Conservation (phyloP, 2,888 invertebrate species). For the Dexiosoma caninum region DNA sequence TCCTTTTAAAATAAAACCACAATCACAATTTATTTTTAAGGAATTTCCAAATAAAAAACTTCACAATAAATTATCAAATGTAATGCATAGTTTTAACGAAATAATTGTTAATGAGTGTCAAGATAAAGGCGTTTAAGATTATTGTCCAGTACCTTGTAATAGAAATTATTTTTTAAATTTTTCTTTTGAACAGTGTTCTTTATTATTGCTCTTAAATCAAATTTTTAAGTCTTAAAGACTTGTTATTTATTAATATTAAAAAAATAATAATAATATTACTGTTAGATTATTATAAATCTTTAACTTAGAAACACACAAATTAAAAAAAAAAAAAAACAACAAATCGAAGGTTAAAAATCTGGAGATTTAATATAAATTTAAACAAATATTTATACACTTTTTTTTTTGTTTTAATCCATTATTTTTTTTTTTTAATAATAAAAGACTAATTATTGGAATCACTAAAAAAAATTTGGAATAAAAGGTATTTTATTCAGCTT, state of each 20-base stretch:
- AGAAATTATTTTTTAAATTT: neutral
- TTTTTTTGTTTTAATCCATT: constrained; percentile 51
- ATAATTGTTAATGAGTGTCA: constrained; percentile 39
- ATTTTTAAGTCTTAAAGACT: constrained; percentile 50
- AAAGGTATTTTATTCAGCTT: neutral
- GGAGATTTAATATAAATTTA: constrained; percentile 52
- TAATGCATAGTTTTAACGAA: constrained; percentile 25
- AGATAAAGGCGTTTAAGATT: constrained; percentile 20
- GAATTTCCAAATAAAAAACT: neutral
- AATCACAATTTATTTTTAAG: neutral
- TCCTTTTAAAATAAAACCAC: neutral
- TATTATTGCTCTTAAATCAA: constrained; percentile 24
- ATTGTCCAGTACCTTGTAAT: constrained; percentile 32
- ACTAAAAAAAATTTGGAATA: constrained; percentile 7
- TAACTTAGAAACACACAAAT: constrained; percentile 15
- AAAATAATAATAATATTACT: constrained; percentile 33
- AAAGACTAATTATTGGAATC: constrained; percentile 34
- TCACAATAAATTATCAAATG: constrained; percentile 11
- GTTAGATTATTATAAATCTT: constrained; percentile 59
- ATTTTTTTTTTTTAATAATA: constrained; percentile 47
- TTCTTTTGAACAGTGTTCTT: neutral
- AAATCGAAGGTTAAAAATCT: constrained; percentile 58
- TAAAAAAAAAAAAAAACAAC: neutral
- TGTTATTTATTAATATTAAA: constrained; percentile 41
- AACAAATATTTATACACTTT: constrained; percentile 34